Evolutionary conservation across 2,113 vertebrate genomes (phyloP).

Genomic region (Orthonyx spaldingii): DNA sequence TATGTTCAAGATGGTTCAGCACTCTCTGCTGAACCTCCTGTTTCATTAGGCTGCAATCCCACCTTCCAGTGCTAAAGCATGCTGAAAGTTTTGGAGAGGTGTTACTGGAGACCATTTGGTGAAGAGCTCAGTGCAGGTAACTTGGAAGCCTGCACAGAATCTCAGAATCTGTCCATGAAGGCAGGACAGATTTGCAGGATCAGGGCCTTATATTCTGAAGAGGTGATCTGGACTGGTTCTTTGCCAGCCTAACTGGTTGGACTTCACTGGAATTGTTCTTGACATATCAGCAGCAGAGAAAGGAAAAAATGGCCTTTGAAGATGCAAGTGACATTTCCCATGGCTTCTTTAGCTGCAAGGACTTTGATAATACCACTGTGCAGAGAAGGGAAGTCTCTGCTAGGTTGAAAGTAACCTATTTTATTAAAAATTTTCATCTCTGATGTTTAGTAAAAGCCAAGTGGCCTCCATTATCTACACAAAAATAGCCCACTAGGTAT

Average conservation of each 20-base stretch:
- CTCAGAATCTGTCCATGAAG: not conserved
- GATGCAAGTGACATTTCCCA: not conserved
- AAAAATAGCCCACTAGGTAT: not conserved
- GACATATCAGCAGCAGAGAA: not conserved
- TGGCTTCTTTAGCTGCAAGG: not conserved
- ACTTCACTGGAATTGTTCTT: not conserved
- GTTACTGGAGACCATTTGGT: not conserved
- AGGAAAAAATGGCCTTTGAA: not conserved
- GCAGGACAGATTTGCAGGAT: not conserved
- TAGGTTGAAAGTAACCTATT: conserved; percentile 1
- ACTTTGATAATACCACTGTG: not conserved
- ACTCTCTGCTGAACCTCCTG: not conserved
- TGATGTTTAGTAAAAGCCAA: conserved; percentile 31
- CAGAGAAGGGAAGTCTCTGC: not conserved
- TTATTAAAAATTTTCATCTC: conserved; percentile 15
- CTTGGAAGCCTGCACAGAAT: not conserved
- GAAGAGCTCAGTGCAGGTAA: not conserved
- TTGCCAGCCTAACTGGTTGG: not conserved
- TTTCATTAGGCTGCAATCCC: not conserved
- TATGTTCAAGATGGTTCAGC: not conserved
- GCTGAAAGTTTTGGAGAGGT: not conserved
- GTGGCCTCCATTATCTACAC: conserved; percentile 18
- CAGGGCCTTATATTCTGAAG: not conserved
- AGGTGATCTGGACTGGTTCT: not conserved
- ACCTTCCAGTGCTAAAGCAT: not conserved